A percentile compares a stretch with the other conserved stretches of the same genome.
phyloP scores from a whole-genome alignment of 2,113 vertebrate genomes.

The Python bivittatus region DNA sequence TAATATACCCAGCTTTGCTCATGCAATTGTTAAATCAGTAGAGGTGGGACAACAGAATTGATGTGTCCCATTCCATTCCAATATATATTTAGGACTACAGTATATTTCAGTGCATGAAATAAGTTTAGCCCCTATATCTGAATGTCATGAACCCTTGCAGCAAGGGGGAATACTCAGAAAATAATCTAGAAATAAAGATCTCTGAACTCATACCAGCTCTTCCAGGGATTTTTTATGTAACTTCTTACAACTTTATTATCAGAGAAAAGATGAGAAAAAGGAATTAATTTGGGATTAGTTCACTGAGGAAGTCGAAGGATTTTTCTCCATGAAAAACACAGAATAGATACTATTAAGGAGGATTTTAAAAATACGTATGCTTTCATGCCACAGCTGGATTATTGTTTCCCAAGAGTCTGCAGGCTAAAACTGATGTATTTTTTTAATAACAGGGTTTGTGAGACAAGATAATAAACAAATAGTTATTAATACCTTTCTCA shows the following conservation, averaged over 20 bases:
- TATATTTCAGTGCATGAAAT: not conserved
- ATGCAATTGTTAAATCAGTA: not conserved
- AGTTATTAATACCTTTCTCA: slow-evolving; percentile 36
- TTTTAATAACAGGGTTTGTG: slow-evolving; percentile 44
- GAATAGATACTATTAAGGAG: not conserved
- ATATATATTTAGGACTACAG: not conserved
- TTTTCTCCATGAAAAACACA: not conserved
- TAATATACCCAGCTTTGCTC: too few relatives aligned
- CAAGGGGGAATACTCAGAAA: not conserved
- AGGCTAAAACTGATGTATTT: slow-evolving; percentile 34
- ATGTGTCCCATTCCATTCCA: not conserved
- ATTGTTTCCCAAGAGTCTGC: slow-evolving; percentile 27
- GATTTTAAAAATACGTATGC: not conserved
- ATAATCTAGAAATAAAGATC: not conserved
- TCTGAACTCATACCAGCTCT: not conserved
- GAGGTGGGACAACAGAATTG: not conserved
- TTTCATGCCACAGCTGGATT: not conserved
- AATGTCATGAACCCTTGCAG: not conserved
- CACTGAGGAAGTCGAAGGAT: not conserved
- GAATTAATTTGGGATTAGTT: fast-evolving
- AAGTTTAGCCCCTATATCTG: not conserved
- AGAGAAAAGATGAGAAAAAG: not conserved
- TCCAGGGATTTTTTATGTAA: not conserved
- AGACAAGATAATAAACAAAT: slow-evolving; percentile 8
- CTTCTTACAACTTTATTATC: not conserved